Percentiles rank a stretch among this genome's conserved stretches.
phyloP scores from a whole-genome alignment of 2,113 vertebrate species.

The Heptranchias perlo region DNA sequence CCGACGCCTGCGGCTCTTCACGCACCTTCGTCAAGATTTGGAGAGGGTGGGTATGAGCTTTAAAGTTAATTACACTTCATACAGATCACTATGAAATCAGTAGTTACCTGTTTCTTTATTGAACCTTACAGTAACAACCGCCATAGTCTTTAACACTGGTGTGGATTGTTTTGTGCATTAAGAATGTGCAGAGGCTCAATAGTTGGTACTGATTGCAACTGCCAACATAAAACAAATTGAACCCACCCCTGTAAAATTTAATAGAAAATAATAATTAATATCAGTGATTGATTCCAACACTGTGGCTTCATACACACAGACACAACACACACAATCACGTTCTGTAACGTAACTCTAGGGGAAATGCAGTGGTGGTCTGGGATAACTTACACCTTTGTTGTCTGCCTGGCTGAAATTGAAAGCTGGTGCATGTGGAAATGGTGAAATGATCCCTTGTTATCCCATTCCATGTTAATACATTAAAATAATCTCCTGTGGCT shows the following conservation, averaged over 20 bases:
- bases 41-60: conserved; percentile 78
- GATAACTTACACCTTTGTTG: not conserved
- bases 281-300: not conserved
- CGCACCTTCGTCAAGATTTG: conserved; percentile 89
- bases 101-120: not conserved
- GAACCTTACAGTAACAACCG: not conserved
- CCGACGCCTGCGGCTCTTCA: conserved; percentile 89
- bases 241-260: not conserved
- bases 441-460: not conserved
- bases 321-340: not conserved
- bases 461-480: not conserved
- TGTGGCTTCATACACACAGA: not conserved
- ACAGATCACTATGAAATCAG: not conserved
- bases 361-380: not conserved
- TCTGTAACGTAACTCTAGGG: not conserved
- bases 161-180: not conserved
- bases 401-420: not conserved
- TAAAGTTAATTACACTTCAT: not conserved
- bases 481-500: not conserved
- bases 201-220: not conserved
- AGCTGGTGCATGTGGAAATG: not conserved
- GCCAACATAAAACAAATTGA: not conserved
- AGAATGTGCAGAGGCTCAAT: not conserved
- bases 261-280: not conserved
- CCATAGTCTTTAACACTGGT: not conserved